Evolutionary conservation across 2,113 vertebrate species (phyloP), one percentile per base, ranked within the genome.

Genomic region (Chamaetylas fuelleborni): DNA sequence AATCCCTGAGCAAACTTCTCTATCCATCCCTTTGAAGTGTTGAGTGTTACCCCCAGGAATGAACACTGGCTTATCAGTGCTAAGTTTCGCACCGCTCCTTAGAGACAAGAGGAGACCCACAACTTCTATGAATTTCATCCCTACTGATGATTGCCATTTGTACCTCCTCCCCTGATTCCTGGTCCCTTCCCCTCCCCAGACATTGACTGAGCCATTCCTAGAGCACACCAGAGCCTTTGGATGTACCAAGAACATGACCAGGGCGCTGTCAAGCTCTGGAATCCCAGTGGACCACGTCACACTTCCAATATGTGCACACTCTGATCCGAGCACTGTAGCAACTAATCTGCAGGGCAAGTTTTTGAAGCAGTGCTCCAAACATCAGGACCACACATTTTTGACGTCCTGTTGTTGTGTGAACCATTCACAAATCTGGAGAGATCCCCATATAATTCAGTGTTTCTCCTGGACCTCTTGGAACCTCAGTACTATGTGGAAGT

Each of bases 221-320:
- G 48, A 92, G 40, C 34, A 40, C 73, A 34, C 28, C 24, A 74
- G 43, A 88, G 51, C 22, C 72, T n/a, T 14, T 17, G 56, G 72
- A 42, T 0, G 0, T 54, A 11, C 7, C 11, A 4, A 53, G 50
- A 83, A 6, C 13, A 4, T 9, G 18, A 43, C 19, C 56, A 61
- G 43, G 26, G 31, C 24, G 40, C 3, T 28, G 24, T 13, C 26
- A 47, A 38, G 24, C 19, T 70, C 26, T 29, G 16, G 60, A 74
- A 64, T 40, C 19, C 40, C 25, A 36, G 31, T 3, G 22, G 38
- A 43, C 20, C 24, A 28, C 51, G 26, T 26, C 19, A 36, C 18
- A 16, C 31, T 56, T 69, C 33, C 42, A n/a, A 6, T 19, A 64
- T 1, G 1, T 45, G 38, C 50, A 31, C 25, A 8, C 14, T 22